phyloP scores from a whole-genome alignment of 2,797 vertebrate genomes.

The Ibycter americanus region DNA sequence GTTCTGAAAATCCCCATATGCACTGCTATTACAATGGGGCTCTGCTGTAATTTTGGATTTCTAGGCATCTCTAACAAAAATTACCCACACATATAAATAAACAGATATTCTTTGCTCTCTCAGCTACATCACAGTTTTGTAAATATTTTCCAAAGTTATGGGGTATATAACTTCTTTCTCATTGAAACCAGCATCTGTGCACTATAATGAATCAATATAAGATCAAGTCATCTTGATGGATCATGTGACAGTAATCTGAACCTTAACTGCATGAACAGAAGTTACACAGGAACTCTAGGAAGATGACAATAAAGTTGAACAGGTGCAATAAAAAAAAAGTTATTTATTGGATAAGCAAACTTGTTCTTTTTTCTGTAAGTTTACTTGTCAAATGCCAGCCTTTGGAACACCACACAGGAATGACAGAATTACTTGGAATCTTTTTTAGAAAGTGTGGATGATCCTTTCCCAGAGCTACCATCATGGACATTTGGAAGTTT shows the following conservation, averaged over 20 bases:
- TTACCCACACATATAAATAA: not conserved
- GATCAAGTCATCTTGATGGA: not conserved
- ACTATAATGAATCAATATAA: not conserved
- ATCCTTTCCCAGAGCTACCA: not conserved
- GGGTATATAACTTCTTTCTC: not conserved
- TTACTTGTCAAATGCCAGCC: not conserved
- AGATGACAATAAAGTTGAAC: not conserved
- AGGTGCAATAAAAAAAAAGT: not conserved
- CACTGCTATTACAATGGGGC: not conserved
- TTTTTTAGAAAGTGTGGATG: not conserved
- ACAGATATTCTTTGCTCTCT: not conserved
- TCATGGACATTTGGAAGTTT: not conserved
- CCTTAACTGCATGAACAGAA: not conserved
- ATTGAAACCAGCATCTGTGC: not conserved
- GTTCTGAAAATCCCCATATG: not conserved
- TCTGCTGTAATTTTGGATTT: not conserved
- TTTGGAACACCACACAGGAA: not conserved
- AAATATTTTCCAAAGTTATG: constrained; percentile 5
- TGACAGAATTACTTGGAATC: not conserved
- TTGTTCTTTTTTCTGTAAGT: not conserved
- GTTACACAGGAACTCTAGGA: not conserved
- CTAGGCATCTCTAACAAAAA: not conserved
- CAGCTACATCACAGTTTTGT: not conserved
- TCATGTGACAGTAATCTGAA: not conserved
- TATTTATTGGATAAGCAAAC: not conserved